A percentile compares a stretch with the other conserved stretches of the same genome.
These are phyloP conservation scores for Drosophila sturtevanti DNA, from an alignment of 1,140 invertebrate species.

Conservation along the genomic window DNA sequence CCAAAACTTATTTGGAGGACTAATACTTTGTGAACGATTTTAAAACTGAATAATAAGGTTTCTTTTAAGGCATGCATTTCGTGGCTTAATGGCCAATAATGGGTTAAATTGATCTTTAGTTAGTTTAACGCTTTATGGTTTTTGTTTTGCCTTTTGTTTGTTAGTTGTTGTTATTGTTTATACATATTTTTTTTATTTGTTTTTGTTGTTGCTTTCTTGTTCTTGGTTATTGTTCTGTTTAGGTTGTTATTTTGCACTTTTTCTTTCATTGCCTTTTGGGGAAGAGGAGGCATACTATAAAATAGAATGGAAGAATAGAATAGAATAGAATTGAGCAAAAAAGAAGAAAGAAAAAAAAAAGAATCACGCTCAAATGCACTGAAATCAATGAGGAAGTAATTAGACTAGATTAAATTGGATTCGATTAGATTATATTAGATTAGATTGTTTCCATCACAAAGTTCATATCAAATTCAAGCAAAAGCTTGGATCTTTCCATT, in stretches of 20 bases:
- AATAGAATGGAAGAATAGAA: not conserved
- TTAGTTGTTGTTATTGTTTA: slow-evolving; percentile 20
- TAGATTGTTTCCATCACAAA: slow-evolving; percentile 10
- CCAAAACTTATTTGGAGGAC: no score
- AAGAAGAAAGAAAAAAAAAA: not conserved
- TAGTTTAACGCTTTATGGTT: slow-evolving; percentile 48
- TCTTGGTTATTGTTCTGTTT: slow-evolving; percentile 16
- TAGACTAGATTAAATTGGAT: slow-evolving; percentile 50
- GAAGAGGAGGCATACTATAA: not conserved
- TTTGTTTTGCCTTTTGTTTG: slow-evolving; percentile 36
- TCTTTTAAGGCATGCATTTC: not conserved
- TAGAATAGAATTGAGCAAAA: slow-evolving; percentile 1
- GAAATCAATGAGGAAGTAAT: slow-evolving; percentile 77
- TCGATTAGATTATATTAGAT: slow-evolving; percentile 33
- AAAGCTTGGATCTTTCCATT: not conserved
- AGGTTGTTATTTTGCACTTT: slow-evolving; percentile 44
- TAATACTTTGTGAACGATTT: no score
- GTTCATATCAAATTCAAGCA: not conserved
- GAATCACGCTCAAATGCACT: slow-evolving; percentile 52
- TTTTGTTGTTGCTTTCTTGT: slow-evolving; percentile 33
- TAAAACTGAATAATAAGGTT: no score
- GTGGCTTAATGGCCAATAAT: slow-evolving; percentile 29
- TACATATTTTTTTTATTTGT: not conserved
- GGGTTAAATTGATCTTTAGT: slow-evolving; percentile 23
- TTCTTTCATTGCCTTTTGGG: slow-evolving; percentile 45